A percentile compares a stretch with the other conserved stretches of the same genome.
Evolutionary conservation across 2,113 vertebrate genomes (phyloP).

Genomic region (Taxidea taxus): DNA sequence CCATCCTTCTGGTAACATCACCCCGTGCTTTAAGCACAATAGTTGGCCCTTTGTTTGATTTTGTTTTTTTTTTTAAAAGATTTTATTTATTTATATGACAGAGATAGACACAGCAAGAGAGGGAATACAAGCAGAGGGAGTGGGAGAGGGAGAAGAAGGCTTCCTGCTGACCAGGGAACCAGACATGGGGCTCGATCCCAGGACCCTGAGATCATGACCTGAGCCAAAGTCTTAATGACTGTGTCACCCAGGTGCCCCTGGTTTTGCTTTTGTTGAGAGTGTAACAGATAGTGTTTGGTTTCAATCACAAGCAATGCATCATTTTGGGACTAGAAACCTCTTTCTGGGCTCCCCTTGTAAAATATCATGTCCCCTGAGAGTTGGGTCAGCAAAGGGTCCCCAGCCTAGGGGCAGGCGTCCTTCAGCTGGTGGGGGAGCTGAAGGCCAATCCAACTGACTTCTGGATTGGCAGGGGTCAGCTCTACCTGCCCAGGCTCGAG

Average conservation of each 20-base stretch:
- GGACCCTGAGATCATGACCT: no score
- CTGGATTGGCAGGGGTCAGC: neutral
- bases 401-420: neutral
- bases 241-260: no score
- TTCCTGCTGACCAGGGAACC: no score
- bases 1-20: fast-evolving
- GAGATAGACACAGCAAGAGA: no score
- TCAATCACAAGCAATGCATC: neutral
- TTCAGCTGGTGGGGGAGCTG: neutral
- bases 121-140: no score
- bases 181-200: fast-evolving
- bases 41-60: neutral
- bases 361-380: neutral
- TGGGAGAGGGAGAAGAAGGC: no score
- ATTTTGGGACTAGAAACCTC: neutral
- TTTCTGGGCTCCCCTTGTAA: neutral
- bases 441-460: neutral
- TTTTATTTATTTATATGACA: no score
- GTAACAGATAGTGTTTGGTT: neutral
- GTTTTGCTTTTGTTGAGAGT: neutral
- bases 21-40: no score
- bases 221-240: no score
- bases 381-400: neutral
- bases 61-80: neutral
- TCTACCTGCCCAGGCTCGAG: neutral